phyloP scores from a whole-genome alignment of 2,113 vertebrate species.

The Thinocorus orbignyianus region DNA sequence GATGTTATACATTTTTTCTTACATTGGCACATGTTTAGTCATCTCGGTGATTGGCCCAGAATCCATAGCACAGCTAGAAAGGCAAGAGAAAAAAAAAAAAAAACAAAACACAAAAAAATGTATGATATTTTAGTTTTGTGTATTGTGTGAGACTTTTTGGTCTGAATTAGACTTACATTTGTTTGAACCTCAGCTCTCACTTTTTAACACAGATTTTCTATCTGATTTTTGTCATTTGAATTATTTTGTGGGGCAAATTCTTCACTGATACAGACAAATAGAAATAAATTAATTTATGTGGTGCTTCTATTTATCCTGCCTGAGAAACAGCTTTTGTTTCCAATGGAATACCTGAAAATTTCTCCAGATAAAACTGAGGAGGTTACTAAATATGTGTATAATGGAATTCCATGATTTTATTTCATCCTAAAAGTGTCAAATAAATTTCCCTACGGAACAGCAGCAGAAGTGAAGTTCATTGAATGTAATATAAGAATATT shows the following conservation, averaged over 20 bases:
- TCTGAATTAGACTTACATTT: not conserved
- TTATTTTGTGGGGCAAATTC: not conserved
- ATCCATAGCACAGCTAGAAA: not conserved
- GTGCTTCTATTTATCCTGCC: not conserved
- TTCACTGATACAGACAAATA: not conserved
- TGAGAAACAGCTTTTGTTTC: not conserved
- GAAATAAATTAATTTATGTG: not conserved
- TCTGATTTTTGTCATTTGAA: not conserved
- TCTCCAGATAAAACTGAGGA: not conserved
- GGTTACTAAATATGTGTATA: rapidly evolving
- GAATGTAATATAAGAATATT: not conserved
- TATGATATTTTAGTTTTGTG: not conserved
- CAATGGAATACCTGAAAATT: not conserved
- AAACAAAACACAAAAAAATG: rapidly evolving
- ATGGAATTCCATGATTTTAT: not conserved
- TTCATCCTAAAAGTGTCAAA: not conserved
- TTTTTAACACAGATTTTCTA: not conserved
- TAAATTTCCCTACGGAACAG: not conserved
- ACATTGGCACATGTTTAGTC: not conserved
- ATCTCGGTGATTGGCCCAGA: not conserved
- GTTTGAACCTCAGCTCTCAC: not conserved
- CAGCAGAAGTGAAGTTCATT: not conserved
- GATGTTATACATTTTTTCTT: not conserved
- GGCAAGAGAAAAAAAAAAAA: not conserved
- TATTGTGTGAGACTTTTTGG: not conserved